phyloP scores from a whole-genome alignment of 2,797 vertebrate genomes.

The Enteromius treurensis region DNA sequence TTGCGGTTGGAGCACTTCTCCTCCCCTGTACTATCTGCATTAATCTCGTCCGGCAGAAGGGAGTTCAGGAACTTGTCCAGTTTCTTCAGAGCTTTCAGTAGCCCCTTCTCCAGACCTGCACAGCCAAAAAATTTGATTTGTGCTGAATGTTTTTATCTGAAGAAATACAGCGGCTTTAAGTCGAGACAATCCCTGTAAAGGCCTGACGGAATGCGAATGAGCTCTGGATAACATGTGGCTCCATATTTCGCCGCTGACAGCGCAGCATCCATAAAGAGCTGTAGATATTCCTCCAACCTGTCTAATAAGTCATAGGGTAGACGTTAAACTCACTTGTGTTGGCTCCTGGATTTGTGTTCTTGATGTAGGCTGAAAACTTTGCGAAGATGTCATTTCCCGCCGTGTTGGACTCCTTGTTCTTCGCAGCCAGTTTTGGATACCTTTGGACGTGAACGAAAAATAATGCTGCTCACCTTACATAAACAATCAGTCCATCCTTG shows the following conservation, averaged over 20 bases:
- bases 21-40: conserved; percentile 70
- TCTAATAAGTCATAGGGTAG: conserved; percentile 12
- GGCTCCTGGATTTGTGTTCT: conserved; percentile 89
- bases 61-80: conserved; percentile 87
- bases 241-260: conserved; percentile 7
- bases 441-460: conserved; percentile 67
- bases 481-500: conserved; percentile 8
- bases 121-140: conserved; percentile 17
- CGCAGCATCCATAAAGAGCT: conserved; percentile 6
- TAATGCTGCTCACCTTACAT: neutral
- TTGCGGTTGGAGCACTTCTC: conserved; percentile 83
- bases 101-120: conserved; percentile 86
- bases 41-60: conserved; percentile 85
- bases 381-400: conserved; percentile 95
- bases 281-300: neutral
- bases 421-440: conserved; percentile 90
- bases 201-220: neutral
- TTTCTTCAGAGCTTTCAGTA: conserved; percentile 88
- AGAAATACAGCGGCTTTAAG: conserved; percentile 3
- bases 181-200: conserved; percentile 10
- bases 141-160: conserved; percentile 10
- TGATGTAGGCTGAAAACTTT: conserved; percentile 95
- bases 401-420: conserved; percentile 88
- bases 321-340: conserved; percentile 80
- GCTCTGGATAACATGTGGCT: conserved; percentile 5